Percentiles rank a stretch among this genome's conserved stretches.
Evolutionary conservation across 2,113 vertebrate genomes (phyloP).

Genomic region (Nipponia nippon): DNA sequence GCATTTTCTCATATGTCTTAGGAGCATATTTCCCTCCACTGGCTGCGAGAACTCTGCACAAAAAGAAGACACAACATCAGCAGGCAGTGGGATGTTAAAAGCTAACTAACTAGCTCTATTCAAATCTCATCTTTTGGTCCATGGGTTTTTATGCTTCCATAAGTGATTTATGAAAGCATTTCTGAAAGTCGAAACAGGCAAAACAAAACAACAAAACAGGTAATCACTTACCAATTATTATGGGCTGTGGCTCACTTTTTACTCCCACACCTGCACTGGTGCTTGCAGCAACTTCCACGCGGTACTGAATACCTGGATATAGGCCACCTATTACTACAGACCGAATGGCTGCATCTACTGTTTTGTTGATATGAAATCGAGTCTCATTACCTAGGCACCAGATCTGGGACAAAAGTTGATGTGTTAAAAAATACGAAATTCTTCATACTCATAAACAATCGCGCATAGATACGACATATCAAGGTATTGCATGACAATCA

Average conservation of each 20-base stretch:
- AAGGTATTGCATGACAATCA: background rate
- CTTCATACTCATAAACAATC: background rate
- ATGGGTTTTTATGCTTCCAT: background rate
- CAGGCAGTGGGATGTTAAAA: background rate
- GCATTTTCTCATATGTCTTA: background rate
- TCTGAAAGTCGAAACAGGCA: background rate
- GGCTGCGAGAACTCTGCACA: background rate
- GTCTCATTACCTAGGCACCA: conserved; percentile 98
- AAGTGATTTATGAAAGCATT: background rate
- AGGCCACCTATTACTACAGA: conserved; percentile 96
- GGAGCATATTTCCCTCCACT: background rate
- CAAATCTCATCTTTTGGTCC: background rate
- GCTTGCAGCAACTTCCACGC: conserved; percentile 94
- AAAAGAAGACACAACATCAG: background rate
- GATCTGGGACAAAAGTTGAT: conserved; percentile 77
- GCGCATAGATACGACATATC: background rate
- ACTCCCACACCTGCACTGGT: conserved; percentile 94
- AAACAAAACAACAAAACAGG: background rate
- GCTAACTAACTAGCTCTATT: background rate
- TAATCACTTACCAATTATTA: conserved; percentile 87
- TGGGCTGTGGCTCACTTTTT: conserved; percentile 92
- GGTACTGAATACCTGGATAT: conserved; percentile 91
- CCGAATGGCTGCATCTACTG: conserved; percentile 94
- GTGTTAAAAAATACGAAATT: background rate
- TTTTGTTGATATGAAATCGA: conserved; percentile 97